Conservation (phyloP, 2,888 invertebrate genomes). For the Pristionchus entomophagus region DNA sequence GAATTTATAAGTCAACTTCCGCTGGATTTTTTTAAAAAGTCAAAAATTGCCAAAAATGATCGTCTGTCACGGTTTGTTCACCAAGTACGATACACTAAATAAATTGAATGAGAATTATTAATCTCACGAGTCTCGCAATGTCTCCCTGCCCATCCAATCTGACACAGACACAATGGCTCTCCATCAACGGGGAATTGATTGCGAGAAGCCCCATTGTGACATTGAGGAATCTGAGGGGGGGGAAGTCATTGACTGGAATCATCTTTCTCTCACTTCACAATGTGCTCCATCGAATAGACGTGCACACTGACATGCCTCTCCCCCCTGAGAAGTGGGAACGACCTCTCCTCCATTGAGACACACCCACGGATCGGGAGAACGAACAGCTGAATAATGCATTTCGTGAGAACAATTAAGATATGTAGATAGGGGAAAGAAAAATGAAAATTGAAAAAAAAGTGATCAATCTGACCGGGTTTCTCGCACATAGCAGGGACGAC, state of each 20-base stretch:
- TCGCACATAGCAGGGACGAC: constrained; percentile 33
- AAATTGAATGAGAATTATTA: too few relatives aligned
- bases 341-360: constrained; percentile 42
- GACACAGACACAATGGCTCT: constrained; percentile 4
- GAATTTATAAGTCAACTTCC: too few relatives aligned
- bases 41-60: too few relatives aligned
- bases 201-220: constrained; percentile 40
- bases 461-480: constrained; percentile 2
- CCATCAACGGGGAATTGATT: constrained; percentile 41
- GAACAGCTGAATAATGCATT: neutral
- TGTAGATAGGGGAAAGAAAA: too few relatives aligned
- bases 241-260: too few relatives aligned
- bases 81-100: too few relatives aligned
- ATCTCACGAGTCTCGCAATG: constrained; percentile 42
- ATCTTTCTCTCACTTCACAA: constrained; percentile 11
- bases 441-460: too few relatives aligned
- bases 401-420: neutral
- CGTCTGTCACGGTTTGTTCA: too few relatives aligned
- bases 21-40: too few relatives aligned
- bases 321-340: neutral
- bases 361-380: neutral
- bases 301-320: constrained; percentile 27
- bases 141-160: constrained; percentile 2
- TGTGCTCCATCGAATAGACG: constrained; percentile 17
- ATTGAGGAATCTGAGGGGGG: constrained; percentile 38